A percentile compares a stretch with the other conserved stretches of the same genome.
Evolutionary conservation across 1,140 invertebrate species (phyloP).

Genomic region (Lepidurus packardi): DNA sequence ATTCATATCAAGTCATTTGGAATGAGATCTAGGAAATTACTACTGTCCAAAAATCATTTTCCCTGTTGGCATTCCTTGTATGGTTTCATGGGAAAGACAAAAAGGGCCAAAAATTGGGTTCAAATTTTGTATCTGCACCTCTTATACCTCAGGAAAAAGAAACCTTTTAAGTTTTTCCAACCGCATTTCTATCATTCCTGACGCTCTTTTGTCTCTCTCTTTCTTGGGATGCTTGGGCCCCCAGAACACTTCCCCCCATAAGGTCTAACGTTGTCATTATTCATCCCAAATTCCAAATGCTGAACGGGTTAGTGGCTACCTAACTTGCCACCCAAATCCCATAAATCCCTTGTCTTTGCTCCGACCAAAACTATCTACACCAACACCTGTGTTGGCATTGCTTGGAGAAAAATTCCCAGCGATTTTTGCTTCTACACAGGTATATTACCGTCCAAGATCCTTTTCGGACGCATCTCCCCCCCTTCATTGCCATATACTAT

Average conservation of each 20-base stretch:
- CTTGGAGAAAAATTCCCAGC: not conserved
- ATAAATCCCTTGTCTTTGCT: slow-evolving; percentile 19
- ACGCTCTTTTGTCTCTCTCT: slow-evolving; percentile 15
- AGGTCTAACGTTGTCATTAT: slow-evolving; percentile 14
- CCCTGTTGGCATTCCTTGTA: not conserved
- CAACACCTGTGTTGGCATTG: slow-evolving; percentile 18
- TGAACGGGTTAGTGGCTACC: slow-evolving; percentile 20
- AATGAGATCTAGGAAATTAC: not conserved
- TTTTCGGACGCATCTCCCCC: not conserved
- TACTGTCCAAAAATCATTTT: not conserved
- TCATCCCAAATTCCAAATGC: slow-evolving; percentile 15
- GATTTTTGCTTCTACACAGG: not conserved
- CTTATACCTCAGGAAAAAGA: not conserved
- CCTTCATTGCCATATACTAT: not conserved
- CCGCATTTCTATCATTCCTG: slow-evolving; percentile 14
- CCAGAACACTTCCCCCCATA: not conserved
- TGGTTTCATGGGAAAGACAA: not conserved
- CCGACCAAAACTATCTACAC: not conserved
- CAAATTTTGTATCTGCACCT: not conserved
- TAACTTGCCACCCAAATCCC: slow-evolving; percentile 21
- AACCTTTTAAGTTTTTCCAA: not conserved
- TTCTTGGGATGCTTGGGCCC: not conserved
- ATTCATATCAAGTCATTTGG: not conserved
- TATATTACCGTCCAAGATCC: not conserved
- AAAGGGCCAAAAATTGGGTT: not conserved